Evolutionary conservation across 2,113 vertebrate genomes (phyloP).

Genomic region (Hydrochoerus hydrochaeris): DNA sequence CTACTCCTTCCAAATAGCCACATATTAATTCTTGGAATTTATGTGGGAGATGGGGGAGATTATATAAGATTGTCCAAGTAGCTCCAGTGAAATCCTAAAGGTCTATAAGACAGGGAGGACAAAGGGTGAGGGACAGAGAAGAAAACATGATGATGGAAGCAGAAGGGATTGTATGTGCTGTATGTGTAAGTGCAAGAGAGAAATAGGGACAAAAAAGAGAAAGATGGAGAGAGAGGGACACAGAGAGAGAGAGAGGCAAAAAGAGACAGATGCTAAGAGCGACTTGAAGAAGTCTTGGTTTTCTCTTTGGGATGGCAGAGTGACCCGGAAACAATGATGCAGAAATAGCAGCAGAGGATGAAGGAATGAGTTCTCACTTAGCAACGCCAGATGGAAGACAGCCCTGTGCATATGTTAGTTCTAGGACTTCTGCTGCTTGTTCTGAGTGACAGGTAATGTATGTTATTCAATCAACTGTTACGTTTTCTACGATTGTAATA

Average conservation of each 20-base stretch:
- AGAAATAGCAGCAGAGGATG: background rate
- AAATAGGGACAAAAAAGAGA: background rate
- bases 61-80: background rate
- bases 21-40: background rate
- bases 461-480: background rate
- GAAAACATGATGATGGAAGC: background rate
- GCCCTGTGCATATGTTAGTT: background rate
- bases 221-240: too few species aligned
- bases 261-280: background rate
- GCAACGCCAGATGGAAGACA: background rate
- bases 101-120: background rate
- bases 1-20: background rate
- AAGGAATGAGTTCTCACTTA: background rate
- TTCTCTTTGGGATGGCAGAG: background rate
- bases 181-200: background rate
- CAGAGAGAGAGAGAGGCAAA: too few species aligned
- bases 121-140: background rate
- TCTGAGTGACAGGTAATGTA: background rate
- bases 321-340: background rate
- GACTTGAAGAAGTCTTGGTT: background rate
- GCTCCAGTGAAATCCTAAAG: background rate
- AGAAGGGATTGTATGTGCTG: background rate
- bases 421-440: background rate
- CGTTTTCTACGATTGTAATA: background rate
- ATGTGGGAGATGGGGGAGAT: background rate